phyloP scores from a whole-genome alignment of 2,888 invertebrate species.

The Phymatocera aterrima region DNA sequence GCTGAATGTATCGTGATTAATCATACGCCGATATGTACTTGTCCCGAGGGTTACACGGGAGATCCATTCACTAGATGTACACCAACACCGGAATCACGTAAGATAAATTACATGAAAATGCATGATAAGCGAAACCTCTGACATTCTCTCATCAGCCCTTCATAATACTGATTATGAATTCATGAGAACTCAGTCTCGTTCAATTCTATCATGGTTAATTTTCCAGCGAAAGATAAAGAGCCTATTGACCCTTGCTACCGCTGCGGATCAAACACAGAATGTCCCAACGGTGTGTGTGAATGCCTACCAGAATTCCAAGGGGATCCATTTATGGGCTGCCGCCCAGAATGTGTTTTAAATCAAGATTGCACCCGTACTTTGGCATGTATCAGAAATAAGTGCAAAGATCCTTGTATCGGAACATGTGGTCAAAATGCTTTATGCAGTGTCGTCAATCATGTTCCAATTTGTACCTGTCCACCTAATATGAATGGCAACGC shows the following conservation, averaged over 20 bases:
- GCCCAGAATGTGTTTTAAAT: constrained; percentile 80
- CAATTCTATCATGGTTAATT: background rate
- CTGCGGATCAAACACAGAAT: constrained; percentile 75
- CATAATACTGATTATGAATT: background rate
- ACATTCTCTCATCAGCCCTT: background rate
- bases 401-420: constrained; percentile 79
- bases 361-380: constrained; percentile 78
- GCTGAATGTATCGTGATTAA: constrained; percentile 74
- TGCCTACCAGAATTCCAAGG: constrained; percentile 71
- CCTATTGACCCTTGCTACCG: constrained; percentile 71
- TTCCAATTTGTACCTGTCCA: constrained; percentile 79
- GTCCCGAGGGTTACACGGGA: constrained; percentile 81
- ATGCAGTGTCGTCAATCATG: constrained; percentile 78
- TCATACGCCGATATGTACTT: constrained; percentile 76
- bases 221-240: constrained; percentile 57
- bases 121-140: background rate
- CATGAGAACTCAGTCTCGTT: background rate
- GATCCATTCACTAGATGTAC: constrained; percentile 85
- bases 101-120: constrained; percentile 58
- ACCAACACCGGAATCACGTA: constrained; percentile 75
- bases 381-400: constrained; percentile 80
- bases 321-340: constrained; percentile 76
- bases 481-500: constrained; percentile 83
- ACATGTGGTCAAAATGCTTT: constrained; percentile 80
- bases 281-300: constrained; percentile 69